Conservation (phyloP, 2,113 vertebrate species). For the Columba janthina region DNA sequence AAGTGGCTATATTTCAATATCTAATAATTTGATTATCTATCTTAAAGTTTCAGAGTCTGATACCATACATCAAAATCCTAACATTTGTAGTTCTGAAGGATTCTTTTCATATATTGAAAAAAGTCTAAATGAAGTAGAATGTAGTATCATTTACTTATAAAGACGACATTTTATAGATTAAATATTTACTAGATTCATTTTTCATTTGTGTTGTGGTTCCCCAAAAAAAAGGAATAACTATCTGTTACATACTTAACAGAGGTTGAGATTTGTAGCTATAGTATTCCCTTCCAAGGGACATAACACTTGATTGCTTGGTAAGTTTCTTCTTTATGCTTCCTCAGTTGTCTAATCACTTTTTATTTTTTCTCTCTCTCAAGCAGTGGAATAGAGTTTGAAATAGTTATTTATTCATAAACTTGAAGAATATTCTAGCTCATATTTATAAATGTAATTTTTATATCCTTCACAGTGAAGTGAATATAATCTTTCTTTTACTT, state of each 20-base stretch:
- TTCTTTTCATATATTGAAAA: slow-evolving; percentile 42
- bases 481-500: background rate
- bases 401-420: background rate
- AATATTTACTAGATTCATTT: background rate
- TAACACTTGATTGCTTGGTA: background rate
- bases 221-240: background rate
- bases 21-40: background rate
- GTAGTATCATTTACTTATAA: background rate
- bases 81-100: slow-evolving; percentile 26
- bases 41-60: background rate
- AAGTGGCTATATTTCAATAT: background rate
- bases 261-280: background rate
- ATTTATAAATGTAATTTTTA: background rate
- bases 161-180: background rate
- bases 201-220: background rate
- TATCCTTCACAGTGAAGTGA: background rate
- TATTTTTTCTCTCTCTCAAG: background rate
- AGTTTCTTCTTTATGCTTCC: background rate
- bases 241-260: background rate
- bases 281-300: background rate
- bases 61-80: background rate
- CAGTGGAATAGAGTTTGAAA: background rate
- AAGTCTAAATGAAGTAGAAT: background rate
- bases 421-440: background rate
- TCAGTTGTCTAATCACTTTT: background rate